Base-by-base conservation (phyloP, 2,888 invertebrate genomes). In the Caenorhabditis uteleia region DNA sequence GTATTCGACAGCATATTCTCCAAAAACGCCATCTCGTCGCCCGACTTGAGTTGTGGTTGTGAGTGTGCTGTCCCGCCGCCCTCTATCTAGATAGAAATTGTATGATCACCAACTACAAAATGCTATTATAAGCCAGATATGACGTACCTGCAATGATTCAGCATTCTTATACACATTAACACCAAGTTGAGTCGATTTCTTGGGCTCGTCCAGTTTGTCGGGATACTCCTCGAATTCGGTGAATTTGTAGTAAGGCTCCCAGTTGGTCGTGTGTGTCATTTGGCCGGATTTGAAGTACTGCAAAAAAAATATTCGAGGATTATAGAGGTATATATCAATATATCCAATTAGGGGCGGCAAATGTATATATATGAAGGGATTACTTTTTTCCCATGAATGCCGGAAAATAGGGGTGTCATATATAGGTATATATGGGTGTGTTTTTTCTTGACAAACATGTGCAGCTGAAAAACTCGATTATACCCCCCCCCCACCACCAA, bases 1-100 rank as follows among this genome's bases (percentile, higher is more conserved):
- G 44, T 43, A 20, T 54, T 34, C 31, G 47, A 51, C 44, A 62
- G 40, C n/a, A 58, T 39, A 12, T 10, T 46, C 42, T 47, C 62
- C 3, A 79, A 47, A 16, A 79, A 40, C 2, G 57, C 46, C 49
- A 62, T 56, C 33, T 64, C 64, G 31, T 64, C 50, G 18, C 57
- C 57, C 16, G 33, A 47, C n/a, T 39, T 40, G 8, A 29, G 20
- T 3, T 33, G 26, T 12, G 21, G 7, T 8, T 38, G 42, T 14
- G 6, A n/a, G 25, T 55, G 31, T n/a, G 27, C 25, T 12, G 33
- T 45, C 21, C 45, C 45, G 4, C 67, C 67, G 12, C 54, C 67
- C n/a, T n/a, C n/a, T n/a, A n/a, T n/a, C n/a, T n/a, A n/a, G n/a
- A 25, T 2, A 29, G 10, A 23, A 8, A 33, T 2, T 12, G 14